These are phyloP conservation scores for Tapera naevia DNA, from an alignment of 2,797 vertebrate genomes.

Conservation along the genomic window DNA sequence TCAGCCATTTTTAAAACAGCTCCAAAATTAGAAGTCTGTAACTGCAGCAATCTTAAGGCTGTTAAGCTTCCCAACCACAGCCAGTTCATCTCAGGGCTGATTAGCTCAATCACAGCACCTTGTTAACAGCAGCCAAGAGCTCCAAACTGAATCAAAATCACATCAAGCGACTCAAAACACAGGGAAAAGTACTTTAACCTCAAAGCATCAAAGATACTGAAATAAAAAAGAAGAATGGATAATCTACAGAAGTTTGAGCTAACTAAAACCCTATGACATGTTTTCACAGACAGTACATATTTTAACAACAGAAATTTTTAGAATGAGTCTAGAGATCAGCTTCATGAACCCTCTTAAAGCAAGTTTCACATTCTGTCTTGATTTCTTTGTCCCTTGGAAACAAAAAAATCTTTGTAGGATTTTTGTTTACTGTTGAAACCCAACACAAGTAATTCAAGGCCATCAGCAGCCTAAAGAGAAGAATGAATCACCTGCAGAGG, in stretches of 20 bases:
- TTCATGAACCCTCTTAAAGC: neutral
- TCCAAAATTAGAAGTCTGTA: conserved; percentile 3
- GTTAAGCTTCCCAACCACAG: neutral
- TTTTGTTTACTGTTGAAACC: neutral
- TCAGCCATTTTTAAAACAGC: neutral
- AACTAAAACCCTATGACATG: neutral
- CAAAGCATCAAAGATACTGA: neutral
- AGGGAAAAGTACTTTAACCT: neutral
- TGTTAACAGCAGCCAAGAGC: neutral
- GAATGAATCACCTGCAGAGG: conserved; percentile 10
- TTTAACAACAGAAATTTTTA: neutral
- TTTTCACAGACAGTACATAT: neutral
- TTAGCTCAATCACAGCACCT: conserved; percentile 17
- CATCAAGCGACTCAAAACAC: neutral
- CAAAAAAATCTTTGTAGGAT: neutral
- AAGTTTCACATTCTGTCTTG: neutral
- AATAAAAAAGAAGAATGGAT: neutral
- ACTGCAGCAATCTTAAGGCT: neutral
- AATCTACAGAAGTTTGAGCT: neutral
- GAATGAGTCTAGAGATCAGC: neutral
- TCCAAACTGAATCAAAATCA: neutral
- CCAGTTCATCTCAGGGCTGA: neutral
- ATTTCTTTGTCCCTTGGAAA: neutral
- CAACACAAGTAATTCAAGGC: neutral
- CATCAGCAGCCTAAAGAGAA: neutral